Percentiles rank a stretch among this genome's conserved stretches.
Conservation (phyloP, 2,797 vertebrate genomes). For the Pipistrellus nathusii region DNA sequence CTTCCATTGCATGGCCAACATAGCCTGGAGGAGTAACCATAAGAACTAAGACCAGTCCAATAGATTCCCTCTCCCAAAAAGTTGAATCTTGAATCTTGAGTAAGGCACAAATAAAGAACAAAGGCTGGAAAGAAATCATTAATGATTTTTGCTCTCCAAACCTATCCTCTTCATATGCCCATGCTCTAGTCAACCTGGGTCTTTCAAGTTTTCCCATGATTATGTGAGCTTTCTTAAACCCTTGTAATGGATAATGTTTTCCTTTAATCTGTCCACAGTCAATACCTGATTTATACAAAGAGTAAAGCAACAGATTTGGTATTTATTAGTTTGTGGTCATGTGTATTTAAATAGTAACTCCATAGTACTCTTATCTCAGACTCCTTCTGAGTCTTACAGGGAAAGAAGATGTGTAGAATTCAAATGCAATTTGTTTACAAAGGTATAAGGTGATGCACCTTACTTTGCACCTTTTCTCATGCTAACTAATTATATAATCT, state of each 20-base stretch:
- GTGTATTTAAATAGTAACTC: not conserved
- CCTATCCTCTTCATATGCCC: not conserved
- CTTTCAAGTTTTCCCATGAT: not conserved
- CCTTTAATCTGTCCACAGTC: not conserved
- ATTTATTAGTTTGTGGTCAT: not conserved
- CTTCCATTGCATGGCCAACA: fast-evolving
- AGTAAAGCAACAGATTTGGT: not conserved
- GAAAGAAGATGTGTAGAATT: not conserved
- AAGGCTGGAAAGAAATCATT: not conserved
- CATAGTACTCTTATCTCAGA: not conserved
- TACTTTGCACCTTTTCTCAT: conserved; percentile 71
- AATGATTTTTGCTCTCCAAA: not conserved
- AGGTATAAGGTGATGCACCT: conserved; percentile 58
- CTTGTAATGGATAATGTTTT: not conserved
- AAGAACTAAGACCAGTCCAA: not conserved
- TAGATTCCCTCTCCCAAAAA: not conserved
- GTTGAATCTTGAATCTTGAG: not conserved
- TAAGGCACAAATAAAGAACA: not conserved
- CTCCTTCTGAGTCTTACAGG: not conserved
- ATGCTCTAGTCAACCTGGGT: not conserved
- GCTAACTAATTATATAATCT: conserved; percentile 65
- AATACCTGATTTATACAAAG: not conserved
- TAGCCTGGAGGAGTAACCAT: not conserved
- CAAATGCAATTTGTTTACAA: conserved; percentile 66
- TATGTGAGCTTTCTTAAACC: not conserved